Evolutionary conservation across 2,113 vertebrate genomes (phyloP), one percentile per base, ranked within the genome.

Genomic region (Oceanodroma tethys): DNA sequence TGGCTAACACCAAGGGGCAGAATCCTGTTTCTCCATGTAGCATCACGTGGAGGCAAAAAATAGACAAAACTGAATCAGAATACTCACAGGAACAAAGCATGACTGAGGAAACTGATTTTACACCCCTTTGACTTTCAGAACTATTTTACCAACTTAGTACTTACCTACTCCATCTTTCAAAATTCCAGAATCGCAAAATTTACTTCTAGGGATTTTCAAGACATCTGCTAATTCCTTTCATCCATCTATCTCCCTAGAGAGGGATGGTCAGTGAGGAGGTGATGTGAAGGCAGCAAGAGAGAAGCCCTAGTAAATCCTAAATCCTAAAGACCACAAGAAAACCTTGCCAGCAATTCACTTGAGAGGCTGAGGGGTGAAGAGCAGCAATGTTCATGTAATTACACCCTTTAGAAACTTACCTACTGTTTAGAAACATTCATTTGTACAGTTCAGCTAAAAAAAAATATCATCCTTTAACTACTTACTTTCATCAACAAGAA

Each of bases 121-220:
- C 27, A 91, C 16, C 60, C 1, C 1, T 36, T 21, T 83, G 71
- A 26, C 20, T 91, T 83, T 85, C 58, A 81, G 43, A 83, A 47
- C 43, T 70, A 3, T 76, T 95, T 83, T 36, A 73, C 11, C 43
- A 73, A 29, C 5, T 68, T 48, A 60, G 18, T 68, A 95, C 96
- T 94, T 88, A 86, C 62, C 86, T 63, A 52, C 18, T 94, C 22
- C 91, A 79, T 55, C 62, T 85, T 85, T 96, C 73, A 91, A 82
- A 92, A 86, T 65, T 72, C 63, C 72, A 83, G 62, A 94, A 76
- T 76, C 62, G 23, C 91, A 55, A 38, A 52, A 81, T 78, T 78
- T 87, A 89, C 71, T 82, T 93, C 72, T 91, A 92, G 47, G 59
- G 40, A 81, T 25, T 95, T 96, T 93, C 81, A 93, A 90, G 78